Evolutionary conservation across 2,113 vertebrate species (phyloP), one percentile per base, ranked within the genome.

Genomic region (Aegotheles bennettii): DNA sequence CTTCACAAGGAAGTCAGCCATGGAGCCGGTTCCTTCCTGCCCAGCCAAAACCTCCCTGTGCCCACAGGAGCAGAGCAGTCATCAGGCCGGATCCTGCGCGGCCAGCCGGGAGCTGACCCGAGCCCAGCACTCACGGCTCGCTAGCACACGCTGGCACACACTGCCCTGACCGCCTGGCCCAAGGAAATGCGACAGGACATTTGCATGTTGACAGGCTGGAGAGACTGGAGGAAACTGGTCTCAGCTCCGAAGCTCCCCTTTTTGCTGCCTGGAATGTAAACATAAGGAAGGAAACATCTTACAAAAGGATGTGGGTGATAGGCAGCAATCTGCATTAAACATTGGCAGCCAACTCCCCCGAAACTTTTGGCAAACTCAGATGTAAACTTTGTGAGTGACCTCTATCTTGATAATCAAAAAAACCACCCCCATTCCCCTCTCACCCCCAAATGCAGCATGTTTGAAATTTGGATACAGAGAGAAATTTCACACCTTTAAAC

Each of bases 91-190:
- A 21, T 42, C 21, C 63, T 25, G 73, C 2, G 2, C 1, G 14
- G 26, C 36, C 45, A 5, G 29, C 63, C 1, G 1, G 28, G 21
- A 75, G 45, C 53, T 1, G 2, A n/a, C 54, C 28, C 0, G 0
- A 65, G 28, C 25, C 56, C 3, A 1, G 54, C 76, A 31, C 36
- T 17, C 5, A 43, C 1, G 1, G 50, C 56, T 73, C 5, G 0
- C 26, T 60, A 74, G 57, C 38, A 48, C 48, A 4, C 5, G 0
- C 26, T 60, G 77, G 57, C 38, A 48, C 48, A 4, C 4, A 3
- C 36, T 2, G 13, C 20, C 19, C 31, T 1, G 0, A 1, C 23
- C 3, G 0, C 53, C 80, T 0, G 5, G 28, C 40, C 45, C 40
- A 11, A 63, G 64, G 68, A 84, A 80, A 50, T 5, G 19, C 7